Evolutionary conservation across 2,888 invertebrate species (phyloP).

Genomic region (Chromoteleia sp.): DNA sequence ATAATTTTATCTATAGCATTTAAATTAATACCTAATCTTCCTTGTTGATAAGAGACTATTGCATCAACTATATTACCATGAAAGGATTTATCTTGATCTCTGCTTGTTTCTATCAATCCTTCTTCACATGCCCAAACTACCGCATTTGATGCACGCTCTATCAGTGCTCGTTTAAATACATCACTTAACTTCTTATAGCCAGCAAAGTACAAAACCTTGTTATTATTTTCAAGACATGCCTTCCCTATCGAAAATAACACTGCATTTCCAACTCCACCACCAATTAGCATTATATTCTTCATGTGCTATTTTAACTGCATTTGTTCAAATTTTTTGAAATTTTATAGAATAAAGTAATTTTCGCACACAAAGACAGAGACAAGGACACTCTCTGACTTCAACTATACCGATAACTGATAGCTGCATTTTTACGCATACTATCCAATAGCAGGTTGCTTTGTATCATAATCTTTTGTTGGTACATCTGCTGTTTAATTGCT

Average conservation of each 20-base stretch:
- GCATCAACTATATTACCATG: conserved; percentile 47
- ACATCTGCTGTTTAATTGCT: conserved; percentile 56
- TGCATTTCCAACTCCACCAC: conserved; percentile 54
- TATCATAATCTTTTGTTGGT: conserved; percentile 59
- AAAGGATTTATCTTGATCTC: conserved; percentile 45
- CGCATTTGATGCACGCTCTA: conserved; percentile 39
- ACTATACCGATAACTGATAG: conserved; percentile 55
- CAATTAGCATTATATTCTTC: conserved; percentile 53
- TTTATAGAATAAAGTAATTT: conserved; percentile 39
- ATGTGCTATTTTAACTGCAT: conserved; percentile 45
- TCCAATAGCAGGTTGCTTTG: conserved; percentile 57
- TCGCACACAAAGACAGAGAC: conserved; percentile 30
- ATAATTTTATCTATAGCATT: conserved; percentile 44
- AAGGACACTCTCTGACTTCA: conserved; percentile 54
- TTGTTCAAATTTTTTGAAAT: conserved; percentile 43
- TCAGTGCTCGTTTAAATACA: conserved; percentile 39
- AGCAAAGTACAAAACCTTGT: conserved; percentile 43
- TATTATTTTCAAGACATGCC: conserved; percentile 37
- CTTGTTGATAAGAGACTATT: conserved; percentile 42
- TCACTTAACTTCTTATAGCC: conserved; percentile 46
- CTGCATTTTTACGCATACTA: conserved; percentile 52
- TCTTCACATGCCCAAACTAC: conserved; percentile 46
- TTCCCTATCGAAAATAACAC: conserved; percentile 54
- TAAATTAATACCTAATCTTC: conserved; percentile 40
- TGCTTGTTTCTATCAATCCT: conserved; percentile 44